phyloP scores from a whole-genome alignment of 2,888 invertebrate genomes.

The Steromphala cineraria region DNA sequence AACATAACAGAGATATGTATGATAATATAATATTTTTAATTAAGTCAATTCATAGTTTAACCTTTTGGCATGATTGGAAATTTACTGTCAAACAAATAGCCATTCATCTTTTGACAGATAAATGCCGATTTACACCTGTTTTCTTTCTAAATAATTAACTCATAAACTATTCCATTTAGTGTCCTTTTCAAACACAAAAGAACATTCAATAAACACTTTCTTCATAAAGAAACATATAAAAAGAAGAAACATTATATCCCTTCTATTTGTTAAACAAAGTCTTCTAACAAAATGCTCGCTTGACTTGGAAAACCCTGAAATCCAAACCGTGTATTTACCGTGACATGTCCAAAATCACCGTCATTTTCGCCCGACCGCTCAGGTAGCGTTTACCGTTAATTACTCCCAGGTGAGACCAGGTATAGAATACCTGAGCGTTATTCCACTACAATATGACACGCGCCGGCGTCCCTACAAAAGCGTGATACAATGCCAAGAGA shows the following conservation, averaged over 20 bases:
- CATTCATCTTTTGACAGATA: no score
- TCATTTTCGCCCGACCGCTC: background rate
- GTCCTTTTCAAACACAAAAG: background rate
- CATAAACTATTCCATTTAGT: background rate
- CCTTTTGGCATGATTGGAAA: no score
- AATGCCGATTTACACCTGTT: no score
- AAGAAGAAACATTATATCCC: background rate
- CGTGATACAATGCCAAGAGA: background rate
- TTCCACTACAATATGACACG: background rate
- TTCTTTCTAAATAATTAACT: no score
- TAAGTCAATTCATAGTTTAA: no score
- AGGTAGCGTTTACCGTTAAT: slow-evolving; percentile 11
- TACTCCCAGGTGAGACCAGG: slow-evolving; percentile 13
- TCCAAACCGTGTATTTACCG: background rate
- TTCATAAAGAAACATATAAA: background rate
- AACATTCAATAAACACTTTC: background rate
- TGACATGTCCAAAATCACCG: background rate
- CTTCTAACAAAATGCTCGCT: background rate
- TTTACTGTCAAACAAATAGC: no score
- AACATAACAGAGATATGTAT: no score
- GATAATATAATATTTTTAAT: no score
- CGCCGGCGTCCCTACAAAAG: background rate
- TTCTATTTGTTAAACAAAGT: background rate
- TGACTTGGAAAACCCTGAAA: background rate
- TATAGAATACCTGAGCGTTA: background rate